Evolutionary conservation across 2,113 vertebrate species (phyloP).

Genomic region (Pelmatolapia mariae): DNA sequence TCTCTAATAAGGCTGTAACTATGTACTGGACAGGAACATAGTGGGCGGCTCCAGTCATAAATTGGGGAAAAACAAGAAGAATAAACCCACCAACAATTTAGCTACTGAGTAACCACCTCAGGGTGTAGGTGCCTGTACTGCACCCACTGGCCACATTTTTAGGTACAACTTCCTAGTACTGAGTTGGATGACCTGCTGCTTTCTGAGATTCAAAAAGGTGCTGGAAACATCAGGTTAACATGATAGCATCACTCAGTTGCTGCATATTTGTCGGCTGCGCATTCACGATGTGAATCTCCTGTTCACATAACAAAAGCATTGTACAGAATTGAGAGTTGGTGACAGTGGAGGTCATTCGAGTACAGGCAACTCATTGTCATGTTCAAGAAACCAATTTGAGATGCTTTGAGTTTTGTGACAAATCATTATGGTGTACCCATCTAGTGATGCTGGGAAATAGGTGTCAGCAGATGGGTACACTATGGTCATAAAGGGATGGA

Average conservation of each 20-base stretch:
- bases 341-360: neutral
- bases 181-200: neutral
- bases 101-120: neutral
- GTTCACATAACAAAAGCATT: neutral
- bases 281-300: neutral
- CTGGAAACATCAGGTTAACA: neutral
- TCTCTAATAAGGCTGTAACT: neutral
- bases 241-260: neutral
- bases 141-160: neutral
- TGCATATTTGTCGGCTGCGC: neutral
- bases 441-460: neutral
- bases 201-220: neutral
- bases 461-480: neutral
- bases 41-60: neutral
- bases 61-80: neutral
- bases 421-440: neutral
- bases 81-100: neutral
- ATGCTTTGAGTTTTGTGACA: neutral
- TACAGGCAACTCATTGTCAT: neutral
- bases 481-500: neutral
- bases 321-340: neutral
- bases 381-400: neutral
- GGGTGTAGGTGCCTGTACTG: neutral
- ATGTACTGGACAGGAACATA: neutral
- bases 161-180: neutral